Evolutionary conservation across 2,113 vertebrate species (phyloP), one percentile per base, ranked within the genome.

Genomic region (Zapus hudsonius): DNA sequence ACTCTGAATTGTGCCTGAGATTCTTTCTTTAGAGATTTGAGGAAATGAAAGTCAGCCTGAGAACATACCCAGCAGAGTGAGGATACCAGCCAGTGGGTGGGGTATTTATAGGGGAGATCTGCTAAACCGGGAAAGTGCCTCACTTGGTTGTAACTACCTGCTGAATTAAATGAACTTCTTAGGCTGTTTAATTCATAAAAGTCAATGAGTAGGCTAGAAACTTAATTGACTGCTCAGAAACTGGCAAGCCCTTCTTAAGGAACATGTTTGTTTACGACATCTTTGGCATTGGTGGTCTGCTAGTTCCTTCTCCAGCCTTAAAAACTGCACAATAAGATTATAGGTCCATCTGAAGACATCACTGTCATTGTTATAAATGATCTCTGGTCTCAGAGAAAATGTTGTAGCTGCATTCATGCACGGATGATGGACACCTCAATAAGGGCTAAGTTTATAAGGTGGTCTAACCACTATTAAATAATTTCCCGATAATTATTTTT

Each of bases 101-200:
- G 11, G 1, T 25, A 33, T n/a, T n/a, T n/a, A 33, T 75, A 66
- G 86, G 63, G 52, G 23, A 63, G 11, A 19, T 70, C 64, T 67
- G 63, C 29, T 91, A 70, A 66, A 81, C 16, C 69, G 38, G 33
- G 73, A 92, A 94, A 70, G 36, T 2, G 55, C 16, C 72, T 94
- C 63, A 61, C 81, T 91, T 94, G 84, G 47, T 85, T 2, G 0
- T 85, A 94, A 86, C 96, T 47, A 9, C 42, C 73, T 91, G 63
- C 70, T 74, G 82, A 95, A 96, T 84, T 89, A 89, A 93, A 87
- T 93, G 57, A 78, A 90, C 86, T 94, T 91, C 92, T 87, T 87
- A n/a, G 42, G 52, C 38, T 95, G 64, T 89, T 95, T 93, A 87
- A 89, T 95, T 95, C 87, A 94, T 91, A 95, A 92, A 93, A 90